Percentiles rank a stretch among this genome's conserved stretches.
Evolutionary conservation across 2,113 vertebrate genomes (phyloP).

Genomic region (Ammodytes dubius): DNA sequence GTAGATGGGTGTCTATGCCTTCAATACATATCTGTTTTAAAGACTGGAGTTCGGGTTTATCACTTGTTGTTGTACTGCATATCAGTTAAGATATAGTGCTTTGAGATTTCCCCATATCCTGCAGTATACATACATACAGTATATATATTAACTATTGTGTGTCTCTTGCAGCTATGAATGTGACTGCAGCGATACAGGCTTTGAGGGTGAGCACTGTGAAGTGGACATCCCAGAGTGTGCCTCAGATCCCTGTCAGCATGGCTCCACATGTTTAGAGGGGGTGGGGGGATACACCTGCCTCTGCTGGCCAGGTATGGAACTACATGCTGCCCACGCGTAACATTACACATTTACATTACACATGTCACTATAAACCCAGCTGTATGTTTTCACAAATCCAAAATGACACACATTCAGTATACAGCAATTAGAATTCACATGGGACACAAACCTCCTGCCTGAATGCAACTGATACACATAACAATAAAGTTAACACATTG

Average conservation of each 20-base stretch:
- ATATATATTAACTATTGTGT: not conserved
- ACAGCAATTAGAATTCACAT: too few relatives aligned
- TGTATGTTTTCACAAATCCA: too few relatives aligned
- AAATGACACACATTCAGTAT: too few relatives aligned
- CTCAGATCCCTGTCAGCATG: constrained; percentile 90
- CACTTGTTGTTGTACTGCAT: not conserved
- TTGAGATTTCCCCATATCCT: too few relatives aligned
- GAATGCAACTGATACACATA: too few relatives aligned
- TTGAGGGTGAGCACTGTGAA: constrained; percentile 89
- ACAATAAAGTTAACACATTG: too few relatives aligned
- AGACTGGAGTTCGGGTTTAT: not conserved
- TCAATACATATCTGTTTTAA: not conserved
- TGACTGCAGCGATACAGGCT: constrained; percentile 91
- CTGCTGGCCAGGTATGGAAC: constrained; percentile 91
- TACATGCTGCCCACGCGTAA: too few relatives aligned
- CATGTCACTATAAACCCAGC: too few relatives aligned
- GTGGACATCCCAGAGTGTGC: constrained; percentile 92
- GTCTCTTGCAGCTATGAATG: constrained; percentile 87
- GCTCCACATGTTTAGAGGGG: constrained; percentile 88
- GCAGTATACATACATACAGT: not conserved
- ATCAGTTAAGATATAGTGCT: not conserved
- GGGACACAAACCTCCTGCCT: too few relatives aligned
- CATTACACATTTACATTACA: too few relatives aligned
- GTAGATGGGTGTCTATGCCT: not conserved
- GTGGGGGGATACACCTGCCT: constrained; percentile 88